These are phyloP conservation scores for Cryptotis parvus DNA, from an alignment of 2,113 vertebrate species.

Conservation along the genomic window DNA sequence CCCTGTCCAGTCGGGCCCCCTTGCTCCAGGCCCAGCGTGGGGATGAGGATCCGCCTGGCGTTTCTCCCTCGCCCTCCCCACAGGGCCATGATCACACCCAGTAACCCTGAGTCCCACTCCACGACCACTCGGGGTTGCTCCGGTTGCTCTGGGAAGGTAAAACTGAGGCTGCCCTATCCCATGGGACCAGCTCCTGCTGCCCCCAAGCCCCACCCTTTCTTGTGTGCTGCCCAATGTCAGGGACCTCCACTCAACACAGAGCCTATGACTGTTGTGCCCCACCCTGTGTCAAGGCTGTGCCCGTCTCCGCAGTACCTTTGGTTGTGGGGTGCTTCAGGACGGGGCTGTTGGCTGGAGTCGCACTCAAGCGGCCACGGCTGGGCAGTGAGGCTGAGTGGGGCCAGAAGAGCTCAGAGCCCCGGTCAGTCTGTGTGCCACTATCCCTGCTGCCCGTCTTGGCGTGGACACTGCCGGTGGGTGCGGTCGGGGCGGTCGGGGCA, in stretches of 20 bases:
- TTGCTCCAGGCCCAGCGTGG: too few species aligned
- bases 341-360: constrained; percentile 83
- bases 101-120: neutral
- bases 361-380: constrained; percentile 82
- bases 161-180: too few species aligned
- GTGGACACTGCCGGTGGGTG: constrained; percentile 80
- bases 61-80: too few species aligned
- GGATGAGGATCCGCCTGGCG: too few species aligned
- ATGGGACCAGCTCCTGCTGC: too few species aligned
- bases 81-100: neutral
- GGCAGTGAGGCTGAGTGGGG: constrained; percentile 84
- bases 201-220: too few species aligned
- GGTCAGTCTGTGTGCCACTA: constrained; percentile 92
- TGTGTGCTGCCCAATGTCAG: too few species aligned
- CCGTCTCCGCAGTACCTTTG: constrained; percentile 41
- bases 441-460: constrained; percentile 90
- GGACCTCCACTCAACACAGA: too few species aligned
- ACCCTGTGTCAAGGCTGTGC: too few species aligned
- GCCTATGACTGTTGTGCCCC: too few species aligned
- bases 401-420: constrained; percentile 87
- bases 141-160: too few species aligned
- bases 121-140: neutral
- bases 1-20: too few species aligned
- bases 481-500: neutral
- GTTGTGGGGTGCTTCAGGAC: constrained; percentile 77